A percentile compares a stretch with the other conserved stretches of the same genome.
Evolutionary conservation across 2,888 invertebrate species (phyloP).

Genomic region (Dione juno): DNA sequence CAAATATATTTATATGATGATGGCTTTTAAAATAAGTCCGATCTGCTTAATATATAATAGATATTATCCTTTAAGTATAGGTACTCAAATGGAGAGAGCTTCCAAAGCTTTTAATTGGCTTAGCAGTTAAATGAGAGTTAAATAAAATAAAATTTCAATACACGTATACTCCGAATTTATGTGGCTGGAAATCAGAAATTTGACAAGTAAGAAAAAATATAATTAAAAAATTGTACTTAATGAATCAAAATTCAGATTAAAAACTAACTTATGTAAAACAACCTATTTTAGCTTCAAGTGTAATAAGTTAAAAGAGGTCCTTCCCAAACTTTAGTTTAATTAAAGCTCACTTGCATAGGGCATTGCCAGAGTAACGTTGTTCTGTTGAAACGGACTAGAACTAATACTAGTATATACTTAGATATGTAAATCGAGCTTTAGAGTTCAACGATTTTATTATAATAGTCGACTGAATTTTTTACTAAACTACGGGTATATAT

Average conservation of each 20-base stretch:
- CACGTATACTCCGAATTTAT: no score
- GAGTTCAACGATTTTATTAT: constrained; percentile 4
- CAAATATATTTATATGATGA: no score
- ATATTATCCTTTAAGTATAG: no score
- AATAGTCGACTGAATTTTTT: background rate
- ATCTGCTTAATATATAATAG: no score
- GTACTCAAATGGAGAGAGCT: no score
- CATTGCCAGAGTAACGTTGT: constrained; percentile 5
- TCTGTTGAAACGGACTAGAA: constrained; percentile 7
- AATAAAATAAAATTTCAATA: no score
- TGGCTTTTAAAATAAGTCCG: no score
- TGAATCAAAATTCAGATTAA: background rate
- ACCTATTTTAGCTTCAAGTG: background rate
- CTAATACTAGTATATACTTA: background rate
- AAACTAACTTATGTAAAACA: background rate
- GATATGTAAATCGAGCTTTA: background rate
- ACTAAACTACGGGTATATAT: background rate
- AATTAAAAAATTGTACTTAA: no score
- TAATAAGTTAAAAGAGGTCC: background rate
- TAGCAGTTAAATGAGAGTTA: no score
- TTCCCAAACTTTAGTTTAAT: constrained; percentile 1
- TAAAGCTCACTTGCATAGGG: constrained; percentile 11
- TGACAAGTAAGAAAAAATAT: no score
- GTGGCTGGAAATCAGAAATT: no score
- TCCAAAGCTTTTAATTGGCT: no score